Base-by-base conservation (phyloP, 2,888 invertebrate genomes). In the Hirtodrosophila histrioides region DNA sequence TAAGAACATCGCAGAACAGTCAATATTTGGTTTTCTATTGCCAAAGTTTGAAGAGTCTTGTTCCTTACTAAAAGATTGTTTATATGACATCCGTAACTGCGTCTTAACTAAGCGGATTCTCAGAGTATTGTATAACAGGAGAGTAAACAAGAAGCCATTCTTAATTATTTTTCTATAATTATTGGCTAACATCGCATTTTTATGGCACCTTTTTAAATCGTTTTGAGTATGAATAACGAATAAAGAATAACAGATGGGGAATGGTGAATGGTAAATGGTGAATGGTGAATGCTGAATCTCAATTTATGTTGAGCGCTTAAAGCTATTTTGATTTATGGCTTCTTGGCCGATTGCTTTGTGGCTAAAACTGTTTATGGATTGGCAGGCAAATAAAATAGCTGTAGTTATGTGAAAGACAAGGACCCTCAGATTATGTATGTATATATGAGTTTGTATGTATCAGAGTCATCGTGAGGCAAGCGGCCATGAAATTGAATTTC, bases 281-380 rank as follows among this genome's bases (percentile, higher is more conserved):
- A 31, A 31, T 31, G 31, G 0, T 8, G 3, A 17, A 45, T n/a
- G 24, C 24, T 10, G n/a, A 56, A 11, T n/a, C 17, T 41, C 49
- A 49, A 70, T 75, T 81, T 75, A 69, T 61, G 62, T 51, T 60
- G 63, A 75, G 58, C 54, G 36, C 51, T 73, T 73, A 62, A 76
- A 73, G 76, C 82, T 76, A 66, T 69, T 67, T 78, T 74, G 79
- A 79, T 82, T 82, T 82, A 79, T 68, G 73, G 65, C 78, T 76
- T 64, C 67, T 41, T 49, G 44, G 60, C 41, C 56, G 36, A 69
- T 55, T 74, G 66, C 49, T 58, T 56, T 44, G 39, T 12, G 64
- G 29, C 44, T 40, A 57, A 44, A 70, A 77, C 64, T 61, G 64
- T 63, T 67, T 67, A 72, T 48, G 67, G 51, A 66, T 60, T 64